phyloP scores from a whole-genome alignment of 2,113 vertebrate species.

The Muntiacus muntjak region DNA sequence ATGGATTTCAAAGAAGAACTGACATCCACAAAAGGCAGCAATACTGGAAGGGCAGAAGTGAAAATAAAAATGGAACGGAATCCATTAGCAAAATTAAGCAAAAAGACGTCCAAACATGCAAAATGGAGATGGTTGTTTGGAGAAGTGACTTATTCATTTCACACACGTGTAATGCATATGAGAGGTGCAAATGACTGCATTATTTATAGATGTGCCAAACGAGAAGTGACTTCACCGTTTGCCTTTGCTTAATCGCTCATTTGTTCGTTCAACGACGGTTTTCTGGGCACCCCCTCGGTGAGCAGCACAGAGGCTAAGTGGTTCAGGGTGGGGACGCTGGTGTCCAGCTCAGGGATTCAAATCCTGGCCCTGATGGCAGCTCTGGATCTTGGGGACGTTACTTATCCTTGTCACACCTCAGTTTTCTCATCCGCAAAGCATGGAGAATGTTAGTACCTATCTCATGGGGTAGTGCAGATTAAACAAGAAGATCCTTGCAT shows the following conservation, averaged over 20 bases:
- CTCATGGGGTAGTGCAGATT: neutral
- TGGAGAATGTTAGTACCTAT: fast-evolving
- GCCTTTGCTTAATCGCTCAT: fast-evolving
- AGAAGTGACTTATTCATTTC: neutral
- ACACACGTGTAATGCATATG: fast-evolving
- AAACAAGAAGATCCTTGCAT: neutral
- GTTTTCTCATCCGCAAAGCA: neutral
- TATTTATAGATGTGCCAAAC: fast-evolving
- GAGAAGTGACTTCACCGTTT: fast-evolving
- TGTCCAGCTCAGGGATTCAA: neutral
- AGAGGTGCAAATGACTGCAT: fast-evolving
- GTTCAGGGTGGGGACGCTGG: too few relatives aligned
- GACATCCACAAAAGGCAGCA: neutral
- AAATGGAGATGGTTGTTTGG: fast-evolving
- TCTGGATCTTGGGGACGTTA: too few relatives aligned
- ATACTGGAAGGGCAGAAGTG: neutral
- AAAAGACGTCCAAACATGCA: neutral
- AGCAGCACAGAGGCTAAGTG: fast-evolving
- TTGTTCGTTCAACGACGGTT: fast-evolving
- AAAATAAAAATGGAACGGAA: neutral
- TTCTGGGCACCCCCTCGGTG: neutral
- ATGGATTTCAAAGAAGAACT: neutral
- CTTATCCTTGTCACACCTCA: too few relatives aligned
- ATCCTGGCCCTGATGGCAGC: fast-evolving
- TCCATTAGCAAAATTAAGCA: neutral